These are phyloP conservation scores for Achlya flavicornis DNA, from an alignment of 2,888 invertebrate species.

Conservation along the genomic window DNA sequence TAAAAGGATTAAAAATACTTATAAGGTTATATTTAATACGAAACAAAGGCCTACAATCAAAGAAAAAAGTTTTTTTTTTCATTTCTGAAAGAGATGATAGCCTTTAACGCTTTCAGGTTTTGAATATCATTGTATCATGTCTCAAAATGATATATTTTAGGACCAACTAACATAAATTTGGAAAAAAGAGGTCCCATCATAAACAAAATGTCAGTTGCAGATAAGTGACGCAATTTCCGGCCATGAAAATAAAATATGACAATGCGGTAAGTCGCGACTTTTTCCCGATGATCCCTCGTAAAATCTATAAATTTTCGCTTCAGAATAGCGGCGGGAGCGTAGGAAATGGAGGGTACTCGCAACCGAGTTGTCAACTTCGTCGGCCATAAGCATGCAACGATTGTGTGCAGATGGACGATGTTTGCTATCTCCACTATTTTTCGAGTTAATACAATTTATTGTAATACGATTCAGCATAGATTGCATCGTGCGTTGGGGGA, in stretches of 20 bases:
- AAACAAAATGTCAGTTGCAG: constrained; percentile 34
- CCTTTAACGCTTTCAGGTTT: too few relatives aligned
- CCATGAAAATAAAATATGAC: constrained; percentile 76
- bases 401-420: constrained; percentile 82
- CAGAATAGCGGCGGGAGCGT: constrained; percentile 49
- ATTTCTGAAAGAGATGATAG: not conserved
- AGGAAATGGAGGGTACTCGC: constrained; percentile 69
- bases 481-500: constrained; percentile 81
- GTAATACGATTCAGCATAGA: constrained; percentile 84
- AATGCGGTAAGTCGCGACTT: constrained; percentile 73
- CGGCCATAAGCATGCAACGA: constrained; percentile 61
- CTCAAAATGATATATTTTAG: not conserved
- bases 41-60: too few relatives aligned
- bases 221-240: constrained; percentile 75
- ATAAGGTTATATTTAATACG: not conserved
- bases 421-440: constrained; percentile 83
- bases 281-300: constrained; percentile 79
- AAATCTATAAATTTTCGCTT: constrained; percentile 78
- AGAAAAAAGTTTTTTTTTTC: too few relatives aligned
- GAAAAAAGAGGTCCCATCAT: constrained; percentile 27
- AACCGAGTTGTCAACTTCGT: constrained; percentile 43
- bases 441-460: constrained; percentile 84
- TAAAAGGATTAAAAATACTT: not conserved
- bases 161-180: not conserved
- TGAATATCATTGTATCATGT: not conserved